phyloP scores from a whole-genome alignment of 1,140 invertebrate species.

The silkworm (Bombyx mori) region ASM3026992v2 NC_085121.1:18477501-18478000 shows the following conservation, averaged over 20 bases:
- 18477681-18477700: conserved; percentile 13
- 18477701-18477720: conserved; percentile 19
- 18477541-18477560: no score
- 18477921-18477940: conserved; percentile 14
- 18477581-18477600: neutral
- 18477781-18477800: neutral
- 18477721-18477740: conserved; percentile 15
- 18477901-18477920: conserved; percentile 29
- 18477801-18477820: neutral
- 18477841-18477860: conserved; percentile 22
- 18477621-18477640: conserved; percentile 38
- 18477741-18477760: neutral
- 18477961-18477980: conserved; percentile 29
- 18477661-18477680: conserved; percentile 2
- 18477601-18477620: conserved; percentile 21
- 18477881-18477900: conserved; percentile 46
- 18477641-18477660: conserved; percentile 20
- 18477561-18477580: no score
- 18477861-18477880: conserved; percentile 44
- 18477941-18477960: conserved; percentile 16
- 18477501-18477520: no score
- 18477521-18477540: no score
- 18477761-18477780: neutral
- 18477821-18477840: conserved; percentile 7
- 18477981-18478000: conserved; percentile 13